Evolutionary conservation across 2,113 vertebrate species (phyloP), one percentile per base, ranked within the genome.

Genomic region (Sclerurus mexicanus): DNA sequence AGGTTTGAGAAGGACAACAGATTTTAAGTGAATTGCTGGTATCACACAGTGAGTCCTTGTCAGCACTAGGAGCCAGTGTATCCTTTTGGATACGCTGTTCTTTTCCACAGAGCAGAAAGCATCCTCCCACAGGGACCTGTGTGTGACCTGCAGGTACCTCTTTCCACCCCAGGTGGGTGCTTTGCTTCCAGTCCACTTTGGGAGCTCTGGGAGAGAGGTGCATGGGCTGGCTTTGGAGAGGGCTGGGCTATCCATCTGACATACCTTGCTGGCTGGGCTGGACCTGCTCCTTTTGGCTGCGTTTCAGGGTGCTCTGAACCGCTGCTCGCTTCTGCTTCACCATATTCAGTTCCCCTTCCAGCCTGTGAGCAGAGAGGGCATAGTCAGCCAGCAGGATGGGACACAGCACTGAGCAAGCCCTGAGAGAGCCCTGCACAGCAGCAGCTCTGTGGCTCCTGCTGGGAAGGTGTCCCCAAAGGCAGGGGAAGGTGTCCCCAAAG

Each of bases 261-360:
- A 5, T 97, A 98, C 98, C 99, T 96, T 98, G 98, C 86, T 97
- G 98, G 79, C 77, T 96, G 87, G 90, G 95, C 12, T 69, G 90
- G n/a, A 77, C 58, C 7, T 90, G 93, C 37, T 75, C 99, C 87
- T 64, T 97, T 27, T 88, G 97, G 96, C 90, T 97, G 90, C 62
- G 95, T 98, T 90, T 99, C 94, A 99, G 95, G 7, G 71, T 89
- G 47, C 95, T 97, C 78, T 96, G 98, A 72, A 98, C 95, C 1
- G 93, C 84, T 9, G 96, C 97, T 95, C 98, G 91, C 85, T 96
- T 99, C 97, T 98, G 99, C 96, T 99, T 99, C 96, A 99, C 91
- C 2, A 96, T 89, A 40, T 95, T 97, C 82, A 99, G 94, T 12
- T 99, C 99, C 30, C 42, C 92, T 12, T 99, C 98, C 96, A 99